Conservation (phyloP, 2,113 vertebrate genomes). For the Pipra filicauda region DNA sequence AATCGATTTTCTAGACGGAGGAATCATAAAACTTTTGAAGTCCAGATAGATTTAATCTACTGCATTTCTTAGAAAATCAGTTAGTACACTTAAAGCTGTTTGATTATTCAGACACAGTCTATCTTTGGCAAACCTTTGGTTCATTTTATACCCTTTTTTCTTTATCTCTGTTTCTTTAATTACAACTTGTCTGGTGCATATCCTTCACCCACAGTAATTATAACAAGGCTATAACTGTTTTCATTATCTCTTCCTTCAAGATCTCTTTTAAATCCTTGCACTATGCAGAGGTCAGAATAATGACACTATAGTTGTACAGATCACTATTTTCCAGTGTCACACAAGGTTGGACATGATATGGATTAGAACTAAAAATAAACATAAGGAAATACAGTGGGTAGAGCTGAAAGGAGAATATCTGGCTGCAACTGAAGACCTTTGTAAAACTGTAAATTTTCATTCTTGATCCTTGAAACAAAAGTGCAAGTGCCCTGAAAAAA, state of each 20-base stretch:
- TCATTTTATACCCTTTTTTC: constrained; percentile 6
- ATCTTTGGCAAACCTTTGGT: neutral
- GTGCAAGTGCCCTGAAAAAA: neutral
- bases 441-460: neutral
- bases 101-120: constrained; percentile 28
- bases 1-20: constrained; percentile 11
- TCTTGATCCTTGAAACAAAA: neutral
- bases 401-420: neutral
- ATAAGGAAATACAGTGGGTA: neutral
- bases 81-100: neutral
- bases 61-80: constrained; percentile 11
- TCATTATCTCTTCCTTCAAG: constrained; percentile 28
- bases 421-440: neutral
- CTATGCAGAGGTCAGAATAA: neutral
- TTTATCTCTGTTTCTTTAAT: constrained; percentile 53
- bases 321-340: neutral
- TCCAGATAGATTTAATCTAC: constrained; percentile 13
- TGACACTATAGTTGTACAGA: neutral
- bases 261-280: neutral
- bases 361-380: neutral
- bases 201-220: constrained; percentile 33
- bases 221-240: neutral
- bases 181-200: constrained; percentile 16
- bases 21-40: neutral
- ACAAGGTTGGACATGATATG: neutral